These are phyloP conservation scores for Danaus plexippus DNA, from an alignment of 1,140 invertebrate genomes.

Conservation along the genomic window DNA sequence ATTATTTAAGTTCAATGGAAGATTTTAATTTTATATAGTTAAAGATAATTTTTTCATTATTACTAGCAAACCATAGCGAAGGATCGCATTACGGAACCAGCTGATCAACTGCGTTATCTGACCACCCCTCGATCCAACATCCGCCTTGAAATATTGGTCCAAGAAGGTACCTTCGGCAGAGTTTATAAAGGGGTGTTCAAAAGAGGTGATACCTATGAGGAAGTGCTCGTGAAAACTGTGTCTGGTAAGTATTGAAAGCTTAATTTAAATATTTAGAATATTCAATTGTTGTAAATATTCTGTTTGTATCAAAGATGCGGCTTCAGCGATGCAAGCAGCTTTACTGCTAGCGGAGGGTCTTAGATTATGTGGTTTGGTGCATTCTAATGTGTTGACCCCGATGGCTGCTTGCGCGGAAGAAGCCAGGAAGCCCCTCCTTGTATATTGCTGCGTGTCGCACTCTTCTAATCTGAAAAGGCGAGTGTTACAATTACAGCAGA, in stretches of 20 bases:
- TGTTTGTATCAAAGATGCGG: constrained; percentile 76
- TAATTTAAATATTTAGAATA: too few species aligned
- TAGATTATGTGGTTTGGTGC: constrained; percentile 84
- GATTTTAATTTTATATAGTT: too few species aligned
- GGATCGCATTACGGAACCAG: constrained; percentile 71
- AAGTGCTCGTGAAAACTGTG: constrained; percentile 89
- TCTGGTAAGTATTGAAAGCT: constrained; percentile 74
- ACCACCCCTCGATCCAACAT: constrained; percentile 77
- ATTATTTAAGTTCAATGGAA: too few species aligned
- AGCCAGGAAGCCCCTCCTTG: constrained; percentile 81
- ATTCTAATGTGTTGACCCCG: constrained; percentile 87
- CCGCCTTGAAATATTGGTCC: constrained; percentile 75
- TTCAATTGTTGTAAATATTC: too few species aligned
- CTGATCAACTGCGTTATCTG: constrained; percentile 79
- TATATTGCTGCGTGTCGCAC: constrained; percentile 85
- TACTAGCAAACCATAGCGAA: constrained; percentile 53
- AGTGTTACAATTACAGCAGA: neutral
- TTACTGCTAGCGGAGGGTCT: constrained; percentile 87
- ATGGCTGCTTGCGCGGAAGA: constrained; percentile 86
- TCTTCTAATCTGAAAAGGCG: constrained; percentile 90
- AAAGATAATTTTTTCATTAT: too few species aligned
- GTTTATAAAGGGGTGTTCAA: constrained; percentile 83
- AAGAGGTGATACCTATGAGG: constrained; percentile 79
- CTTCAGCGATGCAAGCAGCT: constrained; percentile 85
- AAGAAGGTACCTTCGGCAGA: constrained; percentile 88